These are phyloP conservation scores for Oceanodroma leucorhoa DNA, from an alignment of 2,797 vertebrate species.

Conservation along the genomic window DNA sequence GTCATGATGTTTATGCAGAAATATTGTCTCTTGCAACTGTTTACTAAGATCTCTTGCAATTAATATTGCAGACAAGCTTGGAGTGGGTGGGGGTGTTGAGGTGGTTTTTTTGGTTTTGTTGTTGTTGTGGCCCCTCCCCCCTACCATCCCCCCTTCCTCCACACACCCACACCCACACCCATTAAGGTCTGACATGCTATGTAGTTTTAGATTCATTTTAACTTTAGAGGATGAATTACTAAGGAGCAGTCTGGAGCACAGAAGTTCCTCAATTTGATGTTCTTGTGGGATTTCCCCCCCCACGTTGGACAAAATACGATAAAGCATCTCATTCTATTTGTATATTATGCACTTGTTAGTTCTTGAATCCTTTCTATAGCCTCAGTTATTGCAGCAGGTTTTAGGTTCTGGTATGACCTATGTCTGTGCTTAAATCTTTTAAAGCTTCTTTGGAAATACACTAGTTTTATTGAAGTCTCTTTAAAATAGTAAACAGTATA, in stretches of 20 bases:
- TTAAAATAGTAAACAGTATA: not conserved
- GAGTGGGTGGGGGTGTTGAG: not conserved
- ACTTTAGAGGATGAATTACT: not conserved
- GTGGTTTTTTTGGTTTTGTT: not conserved
- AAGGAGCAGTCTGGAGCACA: not conserved
- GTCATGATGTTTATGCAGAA: constrained; percentile 1
- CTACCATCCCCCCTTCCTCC: no score
- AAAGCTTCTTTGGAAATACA: not conserved
- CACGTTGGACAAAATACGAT: not conserved
- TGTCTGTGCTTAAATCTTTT: not conserved
- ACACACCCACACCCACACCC: no score
- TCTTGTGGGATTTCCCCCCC: not conserved
- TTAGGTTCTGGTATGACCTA: not conserved
- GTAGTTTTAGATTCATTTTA: not conserved
- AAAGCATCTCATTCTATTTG: not conserved
- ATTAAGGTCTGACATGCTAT: not conserved
- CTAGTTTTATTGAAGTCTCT: not conserved
- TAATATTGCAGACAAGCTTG: not conserved
- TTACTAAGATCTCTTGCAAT: not conserved
- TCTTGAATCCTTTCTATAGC: not conserved
- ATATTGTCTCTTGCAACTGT: not conserved
- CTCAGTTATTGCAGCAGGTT: not conserved
- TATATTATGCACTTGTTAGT: not conserved
- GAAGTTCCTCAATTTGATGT: not conserved
- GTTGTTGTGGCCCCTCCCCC: no score